Evolutionary conservation across 1,140 invertebrate genomes (phyloP), one percentile per base, ranked within the genome.

Genomic region (Arctopsyche grandis): DNA sequence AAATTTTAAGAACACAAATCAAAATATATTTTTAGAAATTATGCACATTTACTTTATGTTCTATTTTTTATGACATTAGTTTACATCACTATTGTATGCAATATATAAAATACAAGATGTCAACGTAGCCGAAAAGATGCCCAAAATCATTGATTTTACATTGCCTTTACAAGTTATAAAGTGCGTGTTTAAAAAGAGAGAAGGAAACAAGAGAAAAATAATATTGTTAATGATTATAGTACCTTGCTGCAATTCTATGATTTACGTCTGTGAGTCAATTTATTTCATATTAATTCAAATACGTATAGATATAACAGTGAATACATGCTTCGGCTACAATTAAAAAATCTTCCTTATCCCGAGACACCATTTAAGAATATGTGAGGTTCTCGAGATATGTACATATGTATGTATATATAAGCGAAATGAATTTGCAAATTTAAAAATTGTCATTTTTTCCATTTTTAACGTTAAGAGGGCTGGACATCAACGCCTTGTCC

Each of bases 211-310:
- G 75, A 80, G 87, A 48, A 83, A 83, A 5, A 86, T 86, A 70
- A 86, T 89, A 56, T 29, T 87, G 7, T 82, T 88, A 0, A 88
- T 89, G 86, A 60, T 88, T 29, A 73, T 86, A 0, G 85, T 88
- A 0, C 85, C 85, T 0, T 83, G 88, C 29, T 85, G 85, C 9
- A 86, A 87, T 80, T 84, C 86, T 48, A 84, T 88, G 78, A 69
- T 87, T 22, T 80, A 87, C n/a, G 86, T 86, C 69, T 85, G 88
- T 88, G 82, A 81, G 81, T 24, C 63, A 66, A 75, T 24, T 12
- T 19, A 46, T 19, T 73, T 9, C 14, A 43, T 46, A n/a, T 9
- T 9, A 60, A 5, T 22, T 16, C n/a, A n/a, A n/a, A n/a, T n/a
- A n/a, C n/a, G n/a, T n/a, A n/a, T n/a, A n/a, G n/a, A n/a, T n/a